Evolutionary conservation across 2,888 invertebrate genomes (phyloP).

Genomic region (Miltochrista miniata): DNA sequence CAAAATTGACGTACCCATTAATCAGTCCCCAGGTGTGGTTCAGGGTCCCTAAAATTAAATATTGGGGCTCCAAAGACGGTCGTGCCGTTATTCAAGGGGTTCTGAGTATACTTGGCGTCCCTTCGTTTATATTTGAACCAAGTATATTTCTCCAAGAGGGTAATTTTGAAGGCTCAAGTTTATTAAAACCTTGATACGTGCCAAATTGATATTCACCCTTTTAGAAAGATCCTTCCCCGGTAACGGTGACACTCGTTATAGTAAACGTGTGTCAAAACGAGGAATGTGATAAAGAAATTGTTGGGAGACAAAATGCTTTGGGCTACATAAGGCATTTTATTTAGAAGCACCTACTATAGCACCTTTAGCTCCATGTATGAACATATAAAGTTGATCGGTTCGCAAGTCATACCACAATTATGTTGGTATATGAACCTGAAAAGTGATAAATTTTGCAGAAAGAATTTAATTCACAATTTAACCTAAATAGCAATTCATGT

Average conservation of each 20-base stretch:
- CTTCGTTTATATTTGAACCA: slow-evolving; percentile 29
- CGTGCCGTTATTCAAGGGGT: slow-evolving; percentile 10
- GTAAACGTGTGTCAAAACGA: slow-evolving; percentile 6
- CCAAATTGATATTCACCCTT: slow-evolving; percentile 42
- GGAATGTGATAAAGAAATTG: neutral
- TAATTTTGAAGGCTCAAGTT: slow-evolving; percentile 44
- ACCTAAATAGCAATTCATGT: too few species aligned
- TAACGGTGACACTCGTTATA: slow-evolving; percentile 16
- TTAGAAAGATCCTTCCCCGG: slow-evolving; percentile 12
- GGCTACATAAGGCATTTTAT: too few species aligned
- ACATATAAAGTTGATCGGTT: too few species aligned
- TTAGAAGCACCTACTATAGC: too few species aligned
- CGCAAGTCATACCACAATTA: too few species aligned
- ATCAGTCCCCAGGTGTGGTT: slow-evolving; percentile 50
- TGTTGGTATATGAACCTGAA: too few species aligned
- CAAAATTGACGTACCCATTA: slow-evolving; percentile 44
- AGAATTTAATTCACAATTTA: too few species aligned
- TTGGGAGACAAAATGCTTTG: too few species aligned
- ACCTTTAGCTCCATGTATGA: too few species aligned
- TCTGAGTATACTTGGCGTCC: slow-evolving; percentile 11
- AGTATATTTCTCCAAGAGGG: slow-evolving; percentile 35
- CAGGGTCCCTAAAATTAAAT: slow-evolving; percentile 52
- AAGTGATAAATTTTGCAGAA: too few species aligned
- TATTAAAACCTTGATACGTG: slow-evolving; percentile 50
- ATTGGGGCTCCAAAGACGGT: slow-evolving; percentile 36